Conservation (phyloP, 2,113 vertebrate genomes). For the Vulpes ferrilata region DNA sequence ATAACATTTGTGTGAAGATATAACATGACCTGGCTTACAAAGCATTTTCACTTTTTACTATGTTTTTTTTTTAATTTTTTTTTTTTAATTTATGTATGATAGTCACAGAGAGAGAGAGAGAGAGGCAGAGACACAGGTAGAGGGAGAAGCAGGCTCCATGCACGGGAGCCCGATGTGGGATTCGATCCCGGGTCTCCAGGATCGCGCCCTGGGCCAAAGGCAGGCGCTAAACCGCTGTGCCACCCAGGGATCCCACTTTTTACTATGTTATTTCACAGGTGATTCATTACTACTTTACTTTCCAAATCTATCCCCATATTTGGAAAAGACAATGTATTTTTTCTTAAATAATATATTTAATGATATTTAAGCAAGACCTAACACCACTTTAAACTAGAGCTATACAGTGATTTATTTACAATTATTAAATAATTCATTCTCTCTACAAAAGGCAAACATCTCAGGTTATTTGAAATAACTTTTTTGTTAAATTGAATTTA, state of each 20-base stretch:
- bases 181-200: too few relatives aligned
- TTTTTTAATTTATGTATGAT: too few relatives aligned
- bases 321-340: constrained; percentile 13
- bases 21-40: neutral
- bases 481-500: neutral
- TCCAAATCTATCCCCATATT: constrained; percentile 1
- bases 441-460: constrained; percentile 24
- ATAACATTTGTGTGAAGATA: neutral
- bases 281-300: neutral
- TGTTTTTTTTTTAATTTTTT: too few relatives aligned
- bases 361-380: neutral
- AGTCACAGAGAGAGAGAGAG: too few relatives aligned
- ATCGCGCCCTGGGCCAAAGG: too few relatives aligned
- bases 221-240: too few relatives aligned
- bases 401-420: neutral
- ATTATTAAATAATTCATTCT: neutral
- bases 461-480: neutral
- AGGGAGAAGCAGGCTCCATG: too few relatives aligned
- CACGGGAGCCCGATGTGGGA: too few relatives aligned
- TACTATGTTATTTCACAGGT: neutral
- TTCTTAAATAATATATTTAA: neutral
- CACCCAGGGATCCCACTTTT: too few relatives aligned
- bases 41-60: constrained; percentile 18
- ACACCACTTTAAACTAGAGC: neutral
- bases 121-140: too few relatives aligned